Base-by-base conservation (phyloP, 2,888 invertebrate species). In the Dermolepida albohirtum region DNA sequence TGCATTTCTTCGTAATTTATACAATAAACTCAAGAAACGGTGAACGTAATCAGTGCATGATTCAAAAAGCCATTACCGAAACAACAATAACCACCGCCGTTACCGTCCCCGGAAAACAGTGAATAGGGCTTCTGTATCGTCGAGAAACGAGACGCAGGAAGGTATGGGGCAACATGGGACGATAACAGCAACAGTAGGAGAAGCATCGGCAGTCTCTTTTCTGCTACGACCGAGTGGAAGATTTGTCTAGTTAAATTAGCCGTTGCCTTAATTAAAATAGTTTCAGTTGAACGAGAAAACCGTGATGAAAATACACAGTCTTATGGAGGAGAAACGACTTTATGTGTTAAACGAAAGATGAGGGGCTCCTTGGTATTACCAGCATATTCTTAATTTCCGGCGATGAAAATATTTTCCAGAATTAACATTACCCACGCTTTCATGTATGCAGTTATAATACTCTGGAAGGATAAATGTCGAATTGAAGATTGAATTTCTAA, bases 231-330 rank as follows among this genome's bases (percentile, higher is more conserved):
- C 7, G 40, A 11, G 16, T 7, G 27, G 57, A 78, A 80, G 80
- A 81, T 81, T 81, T 81, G 81, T 82, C 80, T 82, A 81, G 81
- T 81, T 82, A 82, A 83, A 83, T 83, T 82, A 83, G 82, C 81
- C 80, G 80, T 80, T 78, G 81, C 78, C 81, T 83, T 83, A 83
- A 83, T 83, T 83, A 82, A 83, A 83, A 83, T 83, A 83, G 83
- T 83, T 83, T 79, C 76, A 79, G 78, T 79, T 76, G 78, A 80
- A 80, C 77, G 79, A 78, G 79, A 79, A 79, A 79, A 78, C 78
- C 78, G 78, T 78, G 80, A 79, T 79, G 80, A 79, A 78, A 79
- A 79, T 79, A 79, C 79, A 78, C 75, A 72, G 71, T 70, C 67
- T 78, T 74, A 73, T 72, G 71, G 67, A 74, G 76, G 73, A 74